Evolutionary conservation across 2,888 invertebrate species (phyloP).

Genomic region (Pecten maximus): DNA sequence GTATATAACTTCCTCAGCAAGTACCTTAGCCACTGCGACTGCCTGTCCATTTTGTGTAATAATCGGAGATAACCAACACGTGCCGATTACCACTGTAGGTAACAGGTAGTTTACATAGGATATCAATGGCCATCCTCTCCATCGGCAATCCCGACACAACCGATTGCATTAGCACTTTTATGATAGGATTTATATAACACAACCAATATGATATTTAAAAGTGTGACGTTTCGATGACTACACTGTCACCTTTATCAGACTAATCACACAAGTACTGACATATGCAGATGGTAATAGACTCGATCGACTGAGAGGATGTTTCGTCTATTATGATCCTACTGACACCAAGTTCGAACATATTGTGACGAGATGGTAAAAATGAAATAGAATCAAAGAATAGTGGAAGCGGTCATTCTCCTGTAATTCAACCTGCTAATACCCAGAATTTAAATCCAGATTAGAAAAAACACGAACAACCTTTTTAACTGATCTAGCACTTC

Average conservation of each 20-base stretch:
- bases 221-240: too few species aligned
- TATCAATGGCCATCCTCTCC: slow-evolving; percentile 37
- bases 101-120: slow-evolving; percentile 28
- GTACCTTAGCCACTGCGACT: neutral
- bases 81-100: slow-evolving; percentile 38
- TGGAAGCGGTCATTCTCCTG: slow-evolving; percentile 50
- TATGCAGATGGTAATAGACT: too few species aligned
- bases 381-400: too few species aligned
- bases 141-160: slow-evolving; percentile 30
- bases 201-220: too few species aligned
- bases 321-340: too few species aligned
- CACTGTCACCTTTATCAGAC: too few species aligned
- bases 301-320: too few species aligned
- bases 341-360: too few species aligned
- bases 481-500: slow-evolving; percentile 50
- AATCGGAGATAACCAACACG: slow-evolving; percentile 40
- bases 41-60: slow-evolving; percentile 37
- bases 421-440: slow-evolving; percentile 61
- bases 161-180: slow-evolving; percentile 20
- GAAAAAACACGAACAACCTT: slow-evolving; percentile 54
- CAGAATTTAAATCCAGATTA: slow-evolving; percentile 57
- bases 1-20: neutral
- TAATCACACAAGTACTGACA: too few species aligned
- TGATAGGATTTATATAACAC: too few species aligned
- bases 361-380: too few species aligned